A percentile compares a stretch with the other conserved stretches of the same genome.
Conservation (phyloP, 2,797 vertebrate genomes). For the Bothrops alternatus region DNA sequence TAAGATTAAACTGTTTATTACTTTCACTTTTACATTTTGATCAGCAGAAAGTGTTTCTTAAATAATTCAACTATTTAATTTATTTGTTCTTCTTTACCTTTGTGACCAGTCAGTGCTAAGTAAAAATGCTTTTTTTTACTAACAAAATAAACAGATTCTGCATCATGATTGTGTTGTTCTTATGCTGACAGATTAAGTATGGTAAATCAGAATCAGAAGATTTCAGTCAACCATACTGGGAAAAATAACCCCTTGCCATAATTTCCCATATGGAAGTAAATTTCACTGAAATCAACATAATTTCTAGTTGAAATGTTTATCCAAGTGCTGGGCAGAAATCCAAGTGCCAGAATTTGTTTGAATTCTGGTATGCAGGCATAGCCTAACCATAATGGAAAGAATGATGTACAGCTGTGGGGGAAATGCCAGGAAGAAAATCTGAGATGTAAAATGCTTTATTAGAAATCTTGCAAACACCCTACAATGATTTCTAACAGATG, state of each 20-base stretch:
- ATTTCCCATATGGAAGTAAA: background rate
- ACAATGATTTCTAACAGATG: background rate
- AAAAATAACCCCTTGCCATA: background rate
- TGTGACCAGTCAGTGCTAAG: background rate
- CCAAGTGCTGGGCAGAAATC: background rate
- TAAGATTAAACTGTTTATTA: background rate
- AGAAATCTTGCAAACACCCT: background rate
- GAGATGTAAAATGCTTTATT: background rate
- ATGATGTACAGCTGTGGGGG: background rate
- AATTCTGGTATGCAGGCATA: background rate
- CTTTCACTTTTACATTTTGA: background rate
- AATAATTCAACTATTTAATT: background rate
- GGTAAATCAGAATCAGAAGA: background rate
- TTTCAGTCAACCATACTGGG: background rate
- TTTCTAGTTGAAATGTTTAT: background rate
- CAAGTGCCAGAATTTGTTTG: slow-evolving; percentile 4
- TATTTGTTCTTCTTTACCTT: background rate
- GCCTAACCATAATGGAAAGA: background rate
- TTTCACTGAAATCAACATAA: background rate
- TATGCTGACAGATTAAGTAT: background rate
- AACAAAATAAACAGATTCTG: background rate
- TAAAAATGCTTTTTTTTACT: background rate
- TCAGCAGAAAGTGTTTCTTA: background rate
- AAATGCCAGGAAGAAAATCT: background rate
- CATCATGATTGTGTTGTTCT: background rate